Conservation (phyloP, 1,140 invertebrate species). For the Laupala kohalensis region DNA sequence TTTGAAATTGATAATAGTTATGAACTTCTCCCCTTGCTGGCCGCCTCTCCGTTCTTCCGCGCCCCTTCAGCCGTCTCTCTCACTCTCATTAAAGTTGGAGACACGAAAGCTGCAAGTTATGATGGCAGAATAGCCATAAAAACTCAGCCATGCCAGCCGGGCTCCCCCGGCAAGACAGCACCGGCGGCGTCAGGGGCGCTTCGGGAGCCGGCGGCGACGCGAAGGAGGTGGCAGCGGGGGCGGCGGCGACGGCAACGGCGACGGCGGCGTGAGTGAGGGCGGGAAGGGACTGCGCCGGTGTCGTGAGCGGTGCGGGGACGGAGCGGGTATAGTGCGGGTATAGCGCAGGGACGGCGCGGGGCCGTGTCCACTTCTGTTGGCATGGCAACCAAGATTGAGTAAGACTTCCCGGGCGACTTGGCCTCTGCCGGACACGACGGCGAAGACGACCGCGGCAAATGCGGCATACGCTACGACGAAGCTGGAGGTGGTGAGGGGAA, state of each 20-base stretch:
- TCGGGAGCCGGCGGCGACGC: background rate
- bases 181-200: background rate
- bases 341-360: background rate
- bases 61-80: background rate
- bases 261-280: too few species aligned
- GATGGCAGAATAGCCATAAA: slow-evolving; percentile 6
- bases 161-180: background rate
- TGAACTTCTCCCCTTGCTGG: background rate
- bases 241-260: background rate
- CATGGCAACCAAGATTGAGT: slow-evolving; percentile 9
- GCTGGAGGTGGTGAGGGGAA: too few species aligned
- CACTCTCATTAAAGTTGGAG: slow-evolving; percentile 4
- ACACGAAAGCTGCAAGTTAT: slow-evolving; percentile 10
- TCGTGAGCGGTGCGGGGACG: too few species aligned
- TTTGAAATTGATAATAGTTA: slow-evolving; percentile 7
- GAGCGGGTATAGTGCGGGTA: too few species aligned
- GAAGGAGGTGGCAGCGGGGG: background rate
- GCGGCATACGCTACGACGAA: background rate
- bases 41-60: background rate
- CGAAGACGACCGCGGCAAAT: background rate
- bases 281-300: background rate
- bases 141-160: background rate
- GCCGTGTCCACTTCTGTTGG: slow-evolving; percentile 5
- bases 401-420: background rate
- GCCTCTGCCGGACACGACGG: background rate